Evolutionary conservation across 2,888 invertebrate species (phyloP), one percentile per base, ranked within the genome.

Genomic region (Acleris laterana): DNA sequence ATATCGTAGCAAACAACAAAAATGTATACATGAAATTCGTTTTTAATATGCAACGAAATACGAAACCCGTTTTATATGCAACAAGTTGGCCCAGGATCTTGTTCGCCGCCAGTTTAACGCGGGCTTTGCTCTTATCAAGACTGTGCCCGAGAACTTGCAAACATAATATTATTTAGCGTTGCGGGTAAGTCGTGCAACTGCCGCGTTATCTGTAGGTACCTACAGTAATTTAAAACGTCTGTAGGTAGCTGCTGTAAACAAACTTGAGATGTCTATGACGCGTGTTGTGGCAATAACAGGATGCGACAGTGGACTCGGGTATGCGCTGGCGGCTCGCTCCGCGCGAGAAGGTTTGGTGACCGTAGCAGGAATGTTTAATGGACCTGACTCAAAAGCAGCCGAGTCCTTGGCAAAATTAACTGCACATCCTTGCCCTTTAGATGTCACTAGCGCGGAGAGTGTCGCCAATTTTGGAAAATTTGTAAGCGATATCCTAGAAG

Each of bases 301-400:
- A 50, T 98, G 98, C 81, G 97, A 98, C 86, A 96, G 97, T 65
- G 98, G 98, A 3, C 93, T 98, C 17, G 98, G 98, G 63, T 96
- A 94, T 87, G 95, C 95, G 2, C 82, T 96, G 56, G 96, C 96
- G 0, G 92, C 95, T 22, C 93, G 95, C 71, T 87, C 94, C 7
- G 93, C 93, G 7, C 87, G 94, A 5, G 89, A 94, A 74, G 96
- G 96, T 0, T 93, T 96, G 72, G 94, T 95, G 3, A 97, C 98
- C 1, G 90, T 98, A 44, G 97, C 97, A 17, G 96, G 96, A 53
- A 96, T 96, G 84, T 6, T 65, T 7, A 55, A 93, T 48, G 96
- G 96, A 0, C 80, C 81, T 1, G 83, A 90, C 7, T 86, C 89
- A 0, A 75, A 83, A 32, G 92, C 92, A 1, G 96, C 96, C 5